phyloP scores from a whole-genome alignment of 2,888 invertebrate genomes.

The Apoda limacodes region DNA sequence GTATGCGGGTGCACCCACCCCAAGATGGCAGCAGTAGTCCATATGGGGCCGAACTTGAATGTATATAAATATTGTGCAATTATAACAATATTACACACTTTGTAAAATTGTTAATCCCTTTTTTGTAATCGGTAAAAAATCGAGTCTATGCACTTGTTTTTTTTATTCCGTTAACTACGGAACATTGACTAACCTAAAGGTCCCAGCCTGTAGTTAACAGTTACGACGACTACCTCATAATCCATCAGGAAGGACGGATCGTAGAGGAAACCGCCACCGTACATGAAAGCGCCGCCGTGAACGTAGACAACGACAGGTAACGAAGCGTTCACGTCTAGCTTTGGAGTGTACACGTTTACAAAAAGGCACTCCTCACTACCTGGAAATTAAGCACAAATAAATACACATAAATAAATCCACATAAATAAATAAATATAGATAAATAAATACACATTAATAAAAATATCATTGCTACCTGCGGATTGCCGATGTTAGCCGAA shows the following conservation, averaged over 20 bases:
- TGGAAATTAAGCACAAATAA: not conserved
- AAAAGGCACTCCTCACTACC: constrained; percentile 47
- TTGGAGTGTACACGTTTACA: constrained; percentile 41
- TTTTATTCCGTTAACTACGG: not conserved
- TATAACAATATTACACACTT: too few species aligned
- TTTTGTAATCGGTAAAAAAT: too few species aligned
- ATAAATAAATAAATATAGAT: too few species aligned
- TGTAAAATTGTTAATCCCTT: too few species aligned
- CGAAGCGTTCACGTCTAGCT: constrained; percentile 22
- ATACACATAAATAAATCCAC: too few species aligned
- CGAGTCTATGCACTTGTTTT: not conserved
- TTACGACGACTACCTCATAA: constrained; percentile 29
- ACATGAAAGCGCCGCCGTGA: constrained; percentile 47
- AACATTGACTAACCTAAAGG: constrained; percentile 20
- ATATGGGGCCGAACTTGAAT: too few species aligned
- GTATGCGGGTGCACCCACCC: too few species aligned
- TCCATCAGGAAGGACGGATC: constrained; percentile 45
- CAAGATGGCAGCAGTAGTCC: too few species aligned
- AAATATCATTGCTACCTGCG: too few species aligned
- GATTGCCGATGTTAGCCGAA: too few species aligned
- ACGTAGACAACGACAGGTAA: constrained; percentile 55
- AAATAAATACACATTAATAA: too few species aligned
- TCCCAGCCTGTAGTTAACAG: constrained; percentile 41
- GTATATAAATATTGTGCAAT: too few species aligned
- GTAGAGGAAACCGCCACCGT: constrained; percentile 40